These are phyloP conservation scores for Mercenaria mercenaria DNA, from an alignment of 1,140 invertebrate species.

Conservation along the genomic window DNA sequence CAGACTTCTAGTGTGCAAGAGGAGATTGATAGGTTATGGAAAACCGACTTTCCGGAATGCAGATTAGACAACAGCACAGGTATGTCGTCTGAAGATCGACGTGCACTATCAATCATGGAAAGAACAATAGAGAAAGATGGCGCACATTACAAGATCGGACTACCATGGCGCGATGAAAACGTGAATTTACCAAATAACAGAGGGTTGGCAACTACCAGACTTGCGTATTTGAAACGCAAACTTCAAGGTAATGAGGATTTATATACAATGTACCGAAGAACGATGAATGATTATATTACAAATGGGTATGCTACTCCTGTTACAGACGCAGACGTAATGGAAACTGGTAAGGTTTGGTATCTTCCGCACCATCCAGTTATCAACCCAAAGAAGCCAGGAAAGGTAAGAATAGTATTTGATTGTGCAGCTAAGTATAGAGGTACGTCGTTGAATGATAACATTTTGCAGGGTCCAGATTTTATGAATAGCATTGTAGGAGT, in stretches of 20 bases:
- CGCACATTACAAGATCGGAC: constrained; percentile 18
- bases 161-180: neutral
- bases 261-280: neutral
- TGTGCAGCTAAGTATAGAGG: constrained; percentile 9
- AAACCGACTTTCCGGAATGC: constrained; percentile 44
- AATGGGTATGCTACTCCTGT: too few species aligned
- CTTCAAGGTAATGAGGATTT: neutral
- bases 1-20: neutral
- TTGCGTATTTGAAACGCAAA: too few species aligned
- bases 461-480: neutral
- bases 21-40: constrained; percentile 28
- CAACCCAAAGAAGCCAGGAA: constrained; percentile 60
- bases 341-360: constrained; percentile 48
- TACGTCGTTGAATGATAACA: neutral
- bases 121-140: neutral
- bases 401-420: constrained; percentile 57
- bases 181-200: constrained; percentile 24
- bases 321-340: too few species aligned
- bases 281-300: neutral
- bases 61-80: neutral
- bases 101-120: constrained; percentile 19
- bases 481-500: constrained; percentile 4
- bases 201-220: too few species aligned
- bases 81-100: too few species aligned
- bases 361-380: constrained; percentile 42